Conservation (phyloP, 2,797 vertebrate species). For the Echeneis naucrates region DNA sequence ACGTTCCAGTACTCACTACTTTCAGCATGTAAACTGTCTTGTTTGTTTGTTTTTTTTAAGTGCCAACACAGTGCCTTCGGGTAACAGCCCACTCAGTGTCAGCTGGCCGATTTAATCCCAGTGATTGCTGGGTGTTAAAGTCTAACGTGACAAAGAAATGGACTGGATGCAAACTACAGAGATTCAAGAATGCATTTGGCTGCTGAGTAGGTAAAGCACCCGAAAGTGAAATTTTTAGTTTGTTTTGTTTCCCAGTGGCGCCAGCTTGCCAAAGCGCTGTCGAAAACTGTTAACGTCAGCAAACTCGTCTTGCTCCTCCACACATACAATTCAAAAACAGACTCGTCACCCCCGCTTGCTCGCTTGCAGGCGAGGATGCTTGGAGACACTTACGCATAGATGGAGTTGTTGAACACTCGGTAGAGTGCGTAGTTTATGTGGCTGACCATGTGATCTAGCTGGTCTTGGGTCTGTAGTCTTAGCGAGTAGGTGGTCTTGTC, state of each 20-base stretch:
- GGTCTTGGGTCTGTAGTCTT: conserved; percentile 86
- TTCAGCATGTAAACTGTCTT: conserved; percentile 43
- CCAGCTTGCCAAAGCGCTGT: conserved; percentile 53
- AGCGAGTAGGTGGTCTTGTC: conserved; percentile 89
- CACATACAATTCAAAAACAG: conserved; percentile 21
- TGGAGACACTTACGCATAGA: conserved; percentile 83
- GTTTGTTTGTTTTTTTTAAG: too few relatives aligned
- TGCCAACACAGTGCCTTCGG: conserved; percentile 40
- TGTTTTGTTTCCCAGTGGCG: too few relatives aligned
- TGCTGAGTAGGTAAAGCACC: conserved; percentile 37
- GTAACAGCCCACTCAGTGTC: conserved; percentile 56
- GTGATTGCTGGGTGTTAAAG: conserved; percentile 56
- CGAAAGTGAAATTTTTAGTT: conserved; percentile 47
- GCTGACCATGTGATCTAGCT: conserved; percentile 88
- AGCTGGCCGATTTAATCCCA: conserved; percentile 63
- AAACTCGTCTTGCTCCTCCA: conserved; percentile 38
- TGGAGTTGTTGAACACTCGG: conserved; percentile 91
- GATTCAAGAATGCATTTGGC: conserved; percentile 47
- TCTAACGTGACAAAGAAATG: conserved; percentile 54
- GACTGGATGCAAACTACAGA: conserved; percentile 49
- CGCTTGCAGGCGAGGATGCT: background rate
- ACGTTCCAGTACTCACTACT: conserved; percentile 22
- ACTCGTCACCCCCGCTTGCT: background rate
- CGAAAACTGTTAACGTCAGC: conserved; percentile 54
- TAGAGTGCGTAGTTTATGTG: conserved; percentile 91